Evolutionary conservation across 2,113 vertebrate genomes (phyloP).

Genomic region (Capreolus pygargus): DNA sequence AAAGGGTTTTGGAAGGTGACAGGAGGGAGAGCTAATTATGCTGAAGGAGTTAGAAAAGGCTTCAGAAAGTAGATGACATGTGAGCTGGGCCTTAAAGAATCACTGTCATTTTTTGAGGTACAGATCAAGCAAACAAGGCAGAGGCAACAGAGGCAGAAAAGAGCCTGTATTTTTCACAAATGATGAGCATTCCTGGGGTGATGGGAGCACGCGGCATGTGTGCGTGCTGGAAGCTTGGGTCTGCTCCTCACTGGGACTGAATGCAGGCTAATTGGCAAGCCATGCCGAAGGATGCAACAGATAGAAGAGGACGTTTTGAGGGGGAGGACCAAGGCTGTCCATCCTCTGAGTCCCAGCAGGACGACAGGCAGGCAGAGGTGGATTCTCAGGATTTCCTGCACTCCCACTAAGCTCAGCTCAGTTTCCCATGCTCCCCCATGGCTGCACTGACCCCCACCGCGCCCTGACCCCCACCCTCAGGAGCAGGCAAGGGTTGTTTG

Average conservation of each 20-base stretch:
- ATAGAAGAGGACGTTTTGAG: neutral
- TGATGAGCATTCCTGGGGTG: neutral
- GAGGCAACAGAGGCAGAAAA: neutral
- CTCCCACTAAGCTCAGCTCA: neutral
- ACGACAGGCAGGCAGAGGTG: neutral
- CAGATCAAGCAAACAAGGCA: neutral
- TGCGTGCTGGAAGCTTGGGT: rapidly evolving
- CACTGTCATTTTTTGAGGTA: neutral
- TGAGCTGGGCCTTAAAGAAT: neutral
- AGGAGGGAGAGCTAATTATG: neutral
- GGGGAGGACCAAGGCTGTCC: neutral
- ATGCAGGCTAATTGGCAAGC: neutral
- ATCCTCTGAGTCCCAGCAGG: neutral
- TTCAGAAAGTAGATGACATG: neutral
- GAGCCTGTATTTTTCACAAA: neutral
- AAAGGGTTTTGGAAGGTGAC: neutral
- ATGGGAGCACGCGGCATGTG: neutral
- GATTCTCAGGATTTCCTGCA: neutral
- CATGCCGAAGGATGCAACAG: neutral
- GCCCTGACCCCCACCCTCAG: neutral
- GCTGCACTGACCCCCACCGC: neutral
- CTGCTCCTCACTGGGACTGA: neutral
- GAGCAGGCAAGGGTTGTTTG: neutral
- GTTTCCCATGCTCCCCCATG: neutral
- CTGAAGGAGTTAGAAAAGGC: neutral